Evolutionary conservation across 2,797 vertebrate species (phyloP).

Genomic region (Triplophysa bombifrons): DNA sequence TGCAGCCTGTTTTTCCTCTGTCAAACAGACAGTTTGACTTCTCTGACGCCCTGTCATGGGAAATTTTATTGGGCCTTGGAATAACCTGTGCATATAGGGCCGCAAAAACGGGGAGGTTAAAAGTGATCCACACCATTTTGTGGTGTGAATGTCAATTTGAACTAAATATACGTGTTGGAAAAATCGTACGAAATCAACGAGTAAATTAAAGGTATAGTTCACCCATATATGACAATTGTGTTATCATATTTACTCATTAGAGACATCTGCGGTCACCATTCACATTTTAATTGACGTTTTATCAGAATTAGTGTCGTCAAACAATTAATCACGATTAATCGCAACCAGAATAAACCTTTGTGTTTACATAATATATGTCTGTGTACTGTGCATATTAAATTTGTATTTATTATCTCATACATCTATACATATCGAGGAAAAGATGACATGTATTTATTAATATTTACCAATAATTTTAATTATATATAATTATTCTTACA

Average conservation of each 20-base stretch:
- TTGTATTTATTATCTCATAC: too few species aligned
- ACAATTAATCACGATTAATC: too few species aligned
- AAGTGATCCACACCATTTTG: background rate
- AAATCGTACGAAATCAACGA: background rate
- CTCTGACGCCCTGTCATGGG: slow-evolving; percentile 15
- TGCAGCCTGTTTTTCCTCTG: slow-evolving; percentile 22
- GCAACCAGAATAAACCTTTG: too few species aligned
- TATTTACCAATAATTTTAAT: too few species aligned
- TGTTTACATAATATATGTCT: too few species aligned
- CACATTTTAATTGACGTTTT: background rate
- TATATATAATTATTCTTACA: too few species aligned
- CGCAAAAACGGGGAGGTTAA: slow-evolving; percentile 8
- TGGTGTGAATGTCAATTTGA: slow-evolving; percentile 20
- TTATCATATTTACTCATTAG: too few species aligned
- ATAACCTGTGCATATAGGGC: slow-evolving; percentile 9
- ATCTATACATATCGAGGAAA: too few species aligned
- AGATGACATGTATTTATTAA: too few species aligned
- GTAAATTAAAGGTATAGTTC: background rate
- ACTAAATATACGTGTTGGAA: background rate
- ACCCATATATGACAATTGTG: background rate
- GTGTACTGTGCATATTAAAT: too few species aligned
- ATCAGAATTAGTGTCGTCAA: too few species aligned
- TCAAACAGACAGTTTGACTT: slow-evolving; percentile 42
- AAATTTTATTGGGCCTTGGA: background rate
- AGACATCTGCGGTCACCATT: background rate